Base-by-base conservation (phyloP, 2,113 vertebrate genomes). In the Irena cyanogastra region DNA sequence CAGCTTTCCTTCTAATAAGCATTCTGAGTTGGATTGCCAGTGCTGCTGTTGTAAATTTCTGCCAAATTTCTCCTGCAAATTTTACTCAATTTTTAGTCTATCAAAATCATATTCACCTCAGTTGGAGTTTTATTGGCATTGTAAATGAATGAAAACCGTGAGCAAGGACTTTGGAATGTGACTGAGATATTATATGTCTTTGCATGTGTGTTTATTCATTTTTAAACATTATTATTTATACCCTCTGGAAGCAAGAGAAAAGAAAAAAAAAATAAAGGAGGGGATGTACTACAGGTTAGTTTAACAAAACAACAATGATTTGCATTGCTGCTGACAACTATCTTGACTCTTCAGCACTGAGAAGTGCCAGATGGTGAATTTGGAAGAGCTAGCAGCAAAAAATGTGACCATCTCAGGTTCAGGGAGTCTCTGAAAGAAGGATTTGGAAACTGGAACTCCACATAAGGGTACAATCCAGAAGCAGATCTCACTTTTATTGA, bases 311-410 rank as follows among this genome's bases (percentile, higher is more conserved):
- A 95, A 90, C 65, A 41, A 37, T 97, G 97, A 98, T 97, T 98
- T 97, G 96, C 97, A 98, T 97, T 97, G 96, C 97, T 97, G 95
- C 95, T 97, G 97, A 97, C 97, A 98, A 95, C 97, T 97, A 68
- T 97, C 97, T 97, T 97, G 75, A 96, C 87, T 97, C 94, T 97
- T 94, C 96, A 96, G 72, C 39, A 63, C 80, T 98, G 97, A 98
- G 96, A 97, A 97, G 96, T 97, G 97, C 97, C 97, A 98, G 97
- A 98, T 98, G 97, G 97, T 22, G 70, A 98, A 97, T 91, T 95
- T 98, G 97, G 97, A 98, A 96, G 82, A 64, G 92, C 94, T 96
- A 97, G 95, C 82, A 97, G 95, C 60, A 97, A 97, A 96, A 97
- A 97, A 97, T 72, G 64, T n/a, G 52, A 96, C 92, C 93, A 94